Evolutionary conservation across 2,113 vertebrate genomes (phyloP).

Genomic region (Rhinichthys klamathensis): DNA sequence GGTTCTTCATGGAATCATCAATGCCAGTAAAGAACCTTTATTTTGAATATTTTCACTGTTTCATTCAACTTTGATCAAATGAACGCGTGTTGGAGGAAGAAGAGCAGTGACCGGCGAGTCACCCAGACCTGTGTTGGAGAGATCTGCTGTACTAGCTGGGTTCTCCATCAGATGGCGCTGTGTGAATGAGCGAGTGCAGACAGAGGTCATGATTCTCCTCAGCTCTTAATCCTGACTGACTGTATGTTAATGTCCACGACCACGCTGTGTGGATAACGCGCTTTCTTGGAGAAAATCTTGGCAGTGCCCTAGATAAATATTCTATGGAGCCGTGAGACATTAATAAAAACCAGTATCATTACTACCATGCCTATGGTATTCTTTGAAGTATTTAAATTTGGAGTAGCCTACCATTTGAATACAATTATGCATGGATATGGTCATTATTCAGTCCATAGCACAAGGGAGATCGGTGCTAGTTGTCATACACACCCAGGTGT

Average conservation of each 20-base stretch:
- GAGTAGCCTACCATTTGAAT: neutral
- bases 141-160: too few species aligned
- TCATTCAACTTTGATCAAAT: neutral
- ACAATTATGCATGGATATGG: neutral
- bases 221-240: slow-evolving; percentile 14
- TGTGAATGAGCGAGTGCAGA: neutral
- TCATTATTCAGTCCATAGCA: neutral
- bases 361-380: neutral
- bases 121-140: too few species aligned
- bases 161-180: slow-evolving; percentile 47
- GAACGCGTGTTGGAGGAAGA: too few species aligned
- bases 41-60: neutral
- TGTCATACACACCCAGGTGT: too few species aligned
- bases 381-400: neutral
- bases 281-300: neutral
- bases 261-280: neutral
- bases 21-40: too few species aligned
- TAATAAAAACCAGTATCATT: neutral
- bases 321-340: neutral
- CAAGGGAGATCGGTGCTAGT: neutral
- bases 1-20: too few species aligned
- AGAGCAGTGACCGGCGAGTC: too few species aligned
- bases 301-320: neutral
- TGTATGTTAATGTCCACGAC: neutral
- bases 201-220: neutral